Conservation (phyloP, 2,113 vertebrate species). For the Seriola quinqueradiata region DNA sequence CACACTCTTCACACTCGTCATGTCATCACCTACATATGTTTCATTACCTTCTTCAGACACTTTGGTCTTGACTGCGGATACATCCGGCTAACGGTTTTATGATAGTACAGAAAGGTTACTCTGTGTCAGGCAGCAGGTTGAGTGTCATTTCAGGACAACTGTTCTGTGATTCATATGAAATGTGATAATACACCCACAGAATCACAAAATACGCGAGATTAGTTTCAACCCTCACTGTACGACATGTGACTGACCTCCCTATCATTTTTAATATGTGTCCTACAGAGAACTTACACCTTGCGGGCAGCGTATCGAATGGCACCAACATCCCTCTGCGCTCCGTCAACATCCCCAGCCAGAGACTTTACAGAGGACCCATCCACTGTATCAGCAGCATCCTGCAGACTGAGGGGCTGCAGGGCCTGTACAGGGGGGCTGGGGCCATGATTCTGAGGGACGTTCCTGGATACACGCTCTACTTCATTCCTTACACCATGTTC, state of each 20-base stretch:
- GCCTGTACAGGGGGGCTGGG: constrained; percentile 90
- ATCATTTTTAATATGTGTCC: neutral
- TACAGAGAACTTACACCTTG: constrained; percentile 80
- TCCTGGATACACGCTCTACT: constrained; percentile 94
- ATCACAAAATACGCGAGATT: neutral
- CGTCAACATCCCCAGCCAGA: constrained; percentile 67
- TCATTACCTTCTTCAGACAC: neutral
- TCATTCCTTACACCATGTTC: constrained; percentile 91
- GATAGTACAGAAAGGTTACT: neutral
- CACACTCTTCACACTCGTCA: neutral
- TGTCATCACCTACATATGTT: neutral
- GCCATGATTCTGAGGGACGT: constrained; percentile 95
- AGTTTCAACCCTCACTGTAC: neutral
- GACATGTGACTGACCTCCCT: neutral
- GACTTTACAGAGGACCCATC: constrained; percentile 89
- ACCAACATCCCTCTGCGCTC: constrained; percentile 71
- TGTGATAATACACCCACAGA: too few species aligned
- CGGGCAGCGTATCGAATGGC: constrained; percentile 68
- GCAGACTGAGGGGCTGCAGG: constrained; percentile 89
- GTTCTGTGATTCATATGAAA: too few species aligned
- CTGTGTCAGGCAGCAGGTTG: neutral
- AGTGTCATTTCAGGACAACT: too few species aligned
- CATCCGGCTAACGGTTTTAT: neutral
- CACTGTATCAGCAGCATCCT: constrained; percentile 92
- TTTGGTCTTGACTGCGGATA: neutral